phyloP scores from a whole-genome alignment of 2,113 vertebrate species.

The Aphelocoma coerulescens region DNA sequence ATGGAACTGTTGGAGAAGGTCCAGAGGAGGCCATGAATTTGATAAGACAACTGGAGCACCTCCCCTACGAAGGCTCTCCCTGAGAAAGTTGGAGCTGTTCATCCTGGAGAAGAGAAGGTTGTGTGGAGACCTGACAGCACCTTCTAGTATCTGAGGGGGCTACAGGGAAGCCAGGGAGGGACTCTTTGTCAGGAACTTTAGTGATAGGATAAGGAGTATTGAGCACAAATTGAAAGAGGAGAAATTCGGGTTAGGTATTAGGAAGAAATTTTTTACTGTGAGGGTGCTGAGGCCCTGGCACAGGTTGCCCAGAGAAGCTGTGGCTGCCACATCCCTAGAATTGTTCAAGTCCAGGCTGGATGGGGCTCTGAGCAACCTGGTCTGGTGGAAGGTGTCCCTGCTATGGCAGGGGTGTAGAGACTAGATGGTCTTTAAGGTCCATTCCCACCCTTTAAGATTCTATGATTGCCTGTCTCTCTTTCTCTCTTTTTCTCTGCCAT shows the following conservation, averaged over 20 bases:
- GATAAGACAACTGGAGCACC: neutral
- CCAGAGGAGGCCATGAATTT: neutral
- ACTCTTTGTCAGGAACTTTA: neutral
- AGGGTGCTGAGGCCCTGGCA: accelerated
- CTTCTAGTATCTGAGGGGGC: neutral
- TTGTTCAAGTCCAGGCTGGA: neutral
- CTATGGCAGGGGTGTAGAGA: neutral
- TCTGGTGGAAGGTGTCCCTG: neutral
- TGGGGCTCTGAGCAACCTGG: neutral
- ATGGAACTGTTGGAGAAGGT: neutral
- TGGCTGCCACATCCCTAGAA: accelerated
- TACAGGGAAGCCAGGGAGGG: neutral
- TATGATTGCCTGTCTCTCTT: neutral
- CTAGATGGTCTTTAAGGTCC: neutral
- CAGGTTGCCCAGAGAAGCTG: neutral
- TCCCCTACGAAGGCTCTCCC: neutral
- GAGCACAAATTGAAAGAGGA: neutral
- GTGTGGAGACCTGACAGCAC: neutral
- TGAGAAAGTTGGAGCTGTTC: neutral
- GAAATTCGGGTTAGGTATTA: neutral
- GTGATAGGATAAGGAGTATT: neutral
- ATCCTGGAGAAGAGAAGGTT: neutral
- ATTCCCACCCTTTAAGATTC: neutral
- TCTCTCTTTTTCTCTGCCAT: neutral
- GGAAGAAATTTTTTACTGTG: neutral